Conservation (phyloP, 2,888 invertebrate species). For the Cloeon dipterum region DNA sequence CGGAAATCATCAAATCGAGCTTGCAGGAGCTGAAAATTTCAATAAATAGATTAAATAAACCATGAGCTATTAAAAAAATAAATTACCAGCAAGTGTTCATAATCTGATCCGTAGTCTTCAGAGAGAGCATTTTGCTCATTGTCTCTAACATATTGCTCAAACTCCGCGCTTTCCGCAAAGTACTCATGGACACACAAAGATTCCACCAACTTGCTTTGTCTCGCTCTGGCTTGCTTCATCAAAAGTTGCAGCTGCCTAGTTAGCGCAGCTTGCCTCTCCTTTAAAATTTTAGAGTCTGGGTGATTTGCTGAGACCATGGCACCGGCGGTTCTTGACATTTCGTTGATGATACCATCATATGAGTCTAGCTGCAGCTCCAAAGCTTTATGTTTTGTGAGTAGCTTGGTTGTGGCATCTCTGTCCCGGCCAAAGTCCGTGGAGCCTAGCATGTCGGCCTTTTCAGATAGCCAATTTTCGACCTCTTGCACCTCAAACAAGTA, state of each 20-base stretch:
- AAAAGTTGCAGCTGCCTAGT: conserved; percentile 56
- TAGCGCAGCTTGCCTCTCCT: conserved; percentile 48
- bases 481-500: conserved; percentile 78
- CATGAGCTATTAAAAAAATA: not conserved
- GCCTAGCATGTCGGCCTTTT: conserved; percentile 57
- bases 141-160: conserved; percentile 82
- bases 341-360: conserved; percentile 72
- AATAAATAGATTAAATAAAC: not conserved
- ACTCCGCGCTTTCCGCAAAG: conserved; percentile 67
- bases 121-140: conserved; percentile 71
- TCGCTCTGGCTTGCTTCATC: conserved; percentile 51
- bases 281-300: conserved; percentile 61
- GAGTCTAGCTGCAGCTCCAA: conserved; percentile 77
- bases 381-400: conserved; percentile 88
- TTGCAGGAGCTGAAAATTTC: conserved; percentile 38
- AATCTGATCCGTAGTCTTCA: conserved; percentile 89
- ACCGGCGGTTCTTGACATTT: conserved; percentile 74
- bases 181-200: conserved; percentile 80
- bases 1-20: conserved; percentile 86
- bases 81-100: conserved; percentile 57
- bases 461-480: conserved; percentile 81
- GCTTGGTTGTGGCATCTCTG: conserved; percentile 72
- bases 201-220: conserved; percentile 74
- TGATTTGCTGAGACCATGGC: conserved; percentile 60
- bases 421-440: conserved; percentile 78